Evolutionary conservation across 2,113 vertebrate genomes (phyloP), one percentile per base, ranked within the genome.

Genomic region (Tetrao urogallus): DNA sequence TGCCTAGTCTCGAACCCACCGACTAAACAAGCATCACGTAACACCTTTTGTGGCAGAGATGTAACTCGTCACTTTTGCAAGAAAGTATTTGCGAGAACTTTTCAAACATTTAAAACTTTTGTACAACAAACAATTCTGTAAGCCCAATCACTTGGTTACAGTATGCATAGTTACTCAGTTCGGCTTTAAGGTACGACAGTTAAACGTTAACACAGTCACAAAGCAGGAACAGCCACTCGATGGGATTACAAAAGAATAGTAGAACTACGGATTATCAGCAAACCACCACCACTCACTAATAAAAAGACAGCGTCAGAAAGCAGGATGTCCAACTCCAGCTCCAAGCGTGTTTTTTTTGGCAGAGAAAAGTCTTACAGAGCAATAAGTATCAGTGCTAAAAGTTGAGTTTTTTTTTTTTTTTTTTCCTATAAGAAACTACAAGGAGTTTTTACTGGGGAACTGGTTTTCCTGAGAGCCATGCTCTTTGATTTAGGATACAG

Each of bases 381-480:
- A 98, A 97, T 98, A 98, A 97, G 98, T 98, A 98, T 97, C 99
- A 99, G 99, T 99, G 99, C 99, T 99, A 99, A 98, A 98, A 98
- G 98, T 99, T 98, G 98, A 98, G 98, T 98, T 98, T 94, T 94
- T 52, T 52, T 52, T 28, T 27, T 52, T 54, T 16, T 54, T 54
- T 30, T 97, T 99, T 98, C 98, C 98, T 99, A 99, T 98, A 98
- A 99, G 98, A 98, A 99, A 98, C 98, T 98, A 98, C 97, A 96
- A 97, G 97, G 97, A 97, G 94, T 94, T 97, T 98, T 96, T 97
- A 98, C 97, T 98, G 97, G 97, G 98, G 98, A 97, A 98, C 98
- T 99, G 98, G 98, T 98, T 99, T 99, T 99, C 99, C 99, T 99
- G 99, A 99, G 99, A 99, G 99, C 99, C 99, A 99, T 98, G 99